Evolutionary conservation across 2,113 vertebrate genomes (phyloP).

Genomic region (Phainopepla nitens): DNA sequence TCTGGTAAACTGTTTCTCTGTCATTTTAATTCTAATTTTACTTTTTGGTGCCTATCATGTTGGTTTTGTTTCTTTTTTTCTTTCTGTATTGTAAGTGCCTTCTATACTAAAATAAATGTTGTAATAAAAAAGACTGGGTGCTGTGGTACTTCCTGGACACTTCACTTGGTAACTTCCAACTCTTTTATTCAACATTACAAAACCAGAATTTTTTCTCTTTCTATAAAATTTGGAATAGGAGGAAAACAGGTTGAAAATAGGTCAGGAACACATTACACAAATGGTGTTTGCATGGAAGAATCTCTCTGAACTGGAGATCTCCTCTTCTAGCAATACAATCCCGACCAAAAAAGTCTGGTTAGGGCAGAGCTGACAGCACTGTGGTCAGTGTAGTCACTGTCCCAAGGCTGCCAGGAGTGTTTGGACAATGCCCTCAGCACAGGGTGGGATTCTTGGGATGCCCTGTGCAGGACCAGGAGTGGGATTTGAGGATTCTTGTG

Average conservation of each 20-base stretch:
- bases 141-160: background rate
- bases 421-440: background rate
- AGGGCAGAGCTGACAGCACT: background rate
- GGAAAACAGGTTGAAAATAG: background rate
- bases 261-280: background rate
- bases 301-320: background rate
- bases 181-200: background rate
- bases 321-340: background rate
- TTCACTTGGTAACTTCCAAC: background rate
- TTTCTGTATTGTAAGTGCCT: conserved; percentile 95
- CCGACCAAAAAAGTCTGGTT: background rate
- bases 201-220: background rate
- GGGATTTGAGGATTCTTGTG: background rate
- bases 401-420: background rate
- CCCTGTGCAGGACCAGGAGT: background rate
- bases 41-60: conserved; percentile 45
- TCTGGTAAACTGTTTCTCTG: conserved; percentile 48
- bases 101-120: conserved; percentile 85
- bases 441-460: background rate
- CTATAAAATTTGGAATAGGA: background rate
- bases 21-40: conserved; percentile 71
- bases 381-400: background rate
- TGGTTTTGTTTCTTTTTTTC: background rate
- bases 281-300: background rate
- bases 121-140: conserved; percentile 72